Base-by-base conservation (phyloP, 1,140 invertebrate species). In the Euura saliciscinereae region DNA sequence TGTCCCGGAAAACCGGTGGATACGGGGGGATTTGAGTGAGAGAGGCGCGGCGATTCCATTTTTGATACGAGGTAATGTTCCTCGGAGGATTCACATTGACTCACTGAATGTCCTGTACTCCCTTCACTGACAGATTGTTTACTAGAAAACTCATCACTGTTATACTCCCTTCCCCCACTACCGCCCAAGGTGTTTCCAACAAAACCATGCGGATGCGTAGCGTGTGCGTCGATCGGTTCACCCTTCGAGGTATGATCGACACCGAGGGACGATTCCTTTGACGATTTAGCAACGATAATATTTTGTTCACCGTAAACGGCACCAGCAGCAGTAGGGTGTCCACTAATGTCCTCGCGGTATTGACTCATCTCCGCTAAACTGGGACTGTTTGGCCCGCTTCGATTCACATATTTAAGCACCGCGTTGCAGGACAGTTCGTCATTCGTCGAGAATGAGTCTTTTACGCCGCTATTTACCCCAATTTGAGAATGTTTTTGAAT, bases 321-420 rank as follows among this genome's bases (percentile, higher is more conserved):
- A 59, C 51, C 51, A 59, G 51, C 51, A 59, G 51, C 51, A 59
- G 51, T 59, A 59, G 86, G 80, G 76, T 87, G 85, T 79, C 82
- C 80, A 79, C 82, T 83, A 83, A 85, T 82, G 78, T 89, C 87
- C 81, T 88, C 87, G 78, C 88, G 86, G 82, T 88, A 89, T 86
- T 89, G 88, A 88, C 87, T 89, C 88, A 89, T 89, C 78, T 86
- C 84, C 79, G 81, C 51, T 59, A 83, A 80, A 74, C 82, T 78
- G 78, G 78, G 78, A 84, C 78, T 72, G 51, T 74, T 76, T 77
- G 43, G 72, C 75, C 79, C 81, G 78, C 78, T 81, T 78, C 80
- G 78, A 83, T 82, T 84, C 79, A 83, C 83, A 85, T 85, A 82
- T 83, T 85, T 84, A 82, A 84, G 84, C 83, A 84, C 83, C 79